A percentile compares a stretch with the other conserved stretches of the same genome.
These are phyloP conservation scores for Nanorana parkeri DNA, from an alignment of 2,113 vertebrate genomes.

Conservation along the genomic window DNA sequence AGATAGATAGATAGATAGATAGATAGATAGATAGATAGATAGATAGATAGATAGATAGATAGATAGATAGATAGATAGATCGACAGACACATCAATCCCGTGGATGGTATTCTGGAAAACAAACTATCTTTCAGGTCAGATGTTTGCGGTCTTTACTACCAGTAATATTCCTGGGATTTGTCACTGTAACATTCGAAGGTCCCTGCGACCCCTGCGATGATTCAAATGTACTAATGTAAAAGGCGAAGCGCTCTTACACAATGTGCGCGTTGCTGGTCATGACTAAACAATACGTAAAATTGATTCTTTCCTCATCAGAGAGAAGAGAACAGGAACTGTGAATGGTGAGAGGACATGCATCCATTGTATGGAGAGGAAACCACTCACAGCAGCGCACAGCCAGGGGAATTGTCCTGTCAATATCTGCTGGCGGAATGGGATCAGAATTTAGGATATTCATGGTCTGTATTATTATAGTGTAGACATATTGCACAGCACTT, in stretches of 20 bases:
- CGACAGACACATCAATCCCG: neutral
- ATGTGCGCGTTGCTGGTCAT: neutral
- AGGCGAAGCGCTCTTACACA: neutral
- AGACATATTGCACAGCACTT: too few species aligned
- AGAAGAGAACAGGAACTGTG: slow-evolving; percentile 1
- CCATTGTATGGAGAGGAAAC: neutral
- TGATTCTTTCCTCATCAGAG: neutral
- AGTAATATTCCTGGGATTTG: neutral
- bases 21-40: too few species aligned
- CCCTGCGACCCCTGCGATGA: slow-evolving; percentile 5
- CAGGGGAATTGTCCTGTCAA: neutral
- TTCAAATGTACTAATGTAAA: slow-evolving; percentile 2
- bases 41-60: too few species aligned
- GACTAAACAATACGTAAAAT: slow-evolving; percentile 19
- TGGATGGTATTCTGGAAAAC: too few species aligned
- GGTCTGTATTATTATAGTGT: too few species aligned
- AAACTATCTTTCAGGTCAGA: too few species aligned
- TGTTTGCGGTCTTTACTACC: too few species aligned
- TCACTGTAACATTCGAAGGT: neutral
- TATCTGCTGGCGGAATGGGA: neutral
- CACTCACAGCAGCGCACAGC: neutral
- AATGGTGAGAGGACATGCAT: neutral
- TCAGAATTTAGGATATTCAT: neutral
- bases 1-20: too few species aligned
- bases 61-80: too few species aligned